Conservation (phyloP, 2,888 invertebrate genomes). For the Folsomia manolachei region DNA sequence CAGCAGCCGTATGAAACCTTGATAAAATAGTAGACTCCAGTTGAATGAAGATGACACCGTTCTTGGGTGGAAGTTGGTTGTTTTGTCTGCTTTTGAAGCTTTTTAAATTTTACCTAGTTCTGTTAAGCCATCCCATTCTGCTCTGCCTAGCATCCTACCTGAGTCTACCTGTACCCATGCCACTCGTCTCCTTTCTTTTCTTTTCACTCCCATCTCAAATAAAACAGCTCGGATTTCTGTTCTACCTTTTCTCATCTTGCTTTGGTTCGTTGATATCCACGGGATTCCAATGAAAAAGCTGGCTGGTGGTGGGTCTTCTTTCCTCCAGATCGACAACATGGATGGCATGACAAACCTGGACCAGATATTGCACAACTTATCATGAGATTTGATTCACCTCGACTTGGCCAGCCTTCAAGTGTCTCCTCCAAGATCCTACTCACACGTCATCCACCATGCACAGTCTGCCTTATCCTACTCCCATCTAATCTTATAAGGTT, state of each 20-base stretch:
- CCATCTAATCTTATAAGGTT: too few relatives aligned
- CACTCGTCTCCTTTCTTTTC: neutral
- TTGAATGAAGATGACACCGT: too few relatives aligned
- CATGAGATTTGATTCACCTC: conserved; percentile 3
- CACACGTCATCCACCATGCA: neutral
- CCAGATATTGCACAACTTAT: neutral
- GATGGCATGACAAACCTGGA: too few relatives aligned
- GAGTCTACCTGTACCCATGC: neutral
- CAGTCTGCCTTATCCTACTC: too few relatives aligned
- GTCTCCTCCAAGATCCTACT: neutral
- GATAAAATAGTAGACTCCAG: too few relatives aligned
- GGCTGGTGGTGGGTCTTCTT: too few relatives aligned
- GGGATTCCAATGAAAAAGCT: neutral
- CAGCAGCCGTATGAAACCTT: too few relatives aligned
- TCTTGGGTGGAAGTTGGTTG: too few relatives aligned
- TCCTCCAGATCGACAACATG: neutral
- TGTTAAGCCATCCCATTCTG: neutral
- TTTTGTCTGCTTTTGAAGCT: conserved; percentile 18
- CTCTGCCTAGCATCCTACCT: too few relatives aligned
- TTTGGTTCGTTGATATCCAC: neutral
- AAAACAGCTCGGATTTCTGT: neutral
- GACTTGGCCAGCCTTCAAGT: neutral
- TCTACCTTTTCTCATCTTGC: neutral
- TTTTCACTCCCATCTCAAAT: neutral
- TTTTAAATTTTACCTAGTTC: conserved; percentile 8